Percentiles rank a stretch among this genome's conserved stretches.
These are phyloP conservation scores for Crypturellus undulatus DNA, from an alignment of 2,113 vertebrate genomes.

Conservation along the genomic window DNA sequence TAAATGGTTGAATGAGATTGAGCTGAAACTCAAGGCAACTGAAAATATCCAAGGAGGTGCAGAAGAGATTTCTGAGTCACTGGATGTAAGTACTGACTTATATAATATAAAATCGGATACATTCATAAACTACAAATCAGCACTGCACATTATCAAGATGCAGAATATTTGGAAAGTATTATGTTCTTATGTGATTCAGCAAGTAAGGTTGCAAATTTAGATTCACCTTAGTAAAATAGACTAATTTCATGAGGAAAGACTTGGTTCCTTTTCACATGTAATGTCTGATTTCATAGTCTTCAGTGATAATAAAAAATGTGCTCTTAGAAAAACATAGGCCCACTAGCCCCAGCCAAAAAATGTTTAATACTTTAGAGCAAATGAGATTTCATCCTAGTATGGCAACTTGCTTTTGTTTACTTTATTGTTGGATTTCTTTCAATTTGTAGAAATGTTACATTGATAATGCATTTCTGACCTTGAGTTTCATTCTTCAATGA, in stretches of 20 bases:
- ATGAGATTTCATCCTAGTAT: neutral
- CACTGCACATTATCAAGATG: neutral
- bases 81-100: constrained; percentile 84
- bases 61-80: constrained; percentile 88
- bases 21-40: constrained; percentile 88
- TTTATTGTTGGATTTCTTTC: neutral
- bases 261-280: neutral
- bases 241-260: neutral
- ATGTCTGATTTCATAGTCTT: neutral
- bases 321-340: neutral
- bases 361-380: neutral
- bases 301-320: neutral
- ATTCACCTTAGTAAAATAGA: neutral
- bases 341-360: neutral
- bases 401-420: neutral
- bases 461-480: neutral
- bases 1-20: constrained; percentile 91
- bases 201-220: neutral
- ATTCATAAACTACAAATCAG: neutral
- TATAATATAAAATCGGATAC: neutral
- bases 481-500: neutral
- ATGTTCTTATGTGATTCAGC: neutral
- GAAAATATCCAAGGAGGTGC: constrained; percentile 87
- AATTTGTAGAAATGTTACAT: neutral
- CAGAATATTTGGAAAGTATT: neutral